Evolutionary conservation across 2,888 invertebrate species (phyloP).

Genomic region (Drosophila anomalata): DNA sequence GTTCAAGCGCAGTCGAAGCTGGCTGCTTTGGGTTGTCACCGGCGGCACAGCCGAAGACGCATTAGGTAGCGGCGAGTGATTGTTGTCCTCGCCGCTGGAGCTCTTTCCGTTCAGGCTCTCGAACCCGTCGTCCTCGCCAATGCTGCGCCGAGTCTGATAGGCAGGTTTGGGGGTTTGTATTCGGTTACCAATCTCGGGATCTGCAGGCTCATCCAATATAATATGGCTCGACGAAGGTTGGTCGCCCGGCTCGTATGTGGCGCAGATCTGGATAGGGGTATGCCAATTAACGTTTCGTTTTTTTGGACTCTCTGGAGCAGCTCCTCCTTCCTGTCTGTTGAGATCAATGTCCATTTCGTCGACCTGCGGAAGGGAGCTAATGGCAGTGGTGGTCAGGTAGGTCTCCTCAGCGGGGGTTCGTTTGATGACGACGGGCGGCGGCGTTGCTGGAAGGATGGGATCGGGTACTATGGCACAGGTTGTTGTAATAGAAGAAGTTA

Average conservation of each 20-base stretch:
- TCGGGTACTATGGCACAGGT: conserved; percentile 9
- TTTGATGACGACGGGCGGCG: conserved; percentile 22
- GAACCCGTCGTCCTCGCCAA: conserved; percentile 91
- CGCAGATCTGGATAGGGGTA: conserved; percentile 82
- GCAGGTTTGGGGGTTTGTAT: conserved; percentile 25
- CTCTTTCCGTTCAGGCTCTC: conserved; percentile 93
- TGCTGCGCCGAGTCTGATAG: conserved; percentile 60
- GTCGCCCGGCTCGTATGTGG: conserved; percentile 73
- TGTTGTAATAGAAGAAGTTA: not conserved
- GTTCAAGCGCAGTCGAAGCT: conserved; percentile 78
- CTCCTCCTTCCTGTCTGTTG: conserved; percentile 30
- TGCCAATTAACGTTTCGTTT: conserved; percentile 84
- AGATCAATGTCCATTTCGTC: conserved; percentile 57
- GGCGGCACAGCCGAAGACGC: conserved; percentile 33
- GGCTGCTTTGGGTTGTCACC: conserved; percentile 44
- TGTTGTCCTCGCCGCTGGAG: conserved; percentile 86
- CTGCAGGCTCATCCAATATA: conserved; percentile 7
- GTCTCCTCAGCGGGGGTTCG: conserved; percentile 49
- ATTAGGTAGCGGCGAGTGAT: conserved; percentile 61
- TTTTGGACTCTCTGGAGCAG: conserved; percentile 64
- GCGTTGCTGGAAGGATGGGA: conserved; percentile 7
- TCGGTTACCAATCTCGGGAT: conserved; percentile 17
- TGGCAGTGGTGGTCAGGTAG: conserved; percentile 52
- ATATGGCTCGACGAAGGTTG: conserved; percentile 66
- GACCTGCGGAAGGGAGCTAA: conserved; percentile 32